phyloP scores from a whole-genome alignment of 2,888 invertebrate genomes.

The Lithophane leautieri region DNA sequence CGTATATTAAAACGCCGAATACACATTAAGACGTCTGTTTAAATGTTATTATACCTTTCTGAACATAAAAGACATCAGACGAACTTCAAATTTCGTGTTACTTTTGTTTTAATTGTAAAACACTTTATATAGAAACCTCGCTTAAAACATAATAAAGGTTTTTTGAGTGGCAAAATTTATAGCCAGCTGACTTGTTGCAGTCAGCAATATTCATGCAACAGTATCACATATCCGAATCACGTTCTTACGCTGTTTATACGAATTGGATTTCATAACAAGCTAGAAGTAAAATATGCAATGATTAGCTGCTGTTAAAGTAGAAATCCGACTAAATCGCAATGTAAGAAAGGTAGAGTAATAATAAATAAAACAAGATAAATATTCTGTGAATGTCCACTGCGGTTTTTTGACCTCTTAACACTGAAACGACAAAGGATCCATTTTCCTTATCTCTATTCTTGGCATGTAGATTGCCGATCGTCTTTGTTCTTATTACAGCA shows the following conservation, averaged over 20 bases:
- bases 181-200: slow-evolving; percentile 38
- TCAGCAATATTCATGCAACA: slow-evolving; percentile 42
- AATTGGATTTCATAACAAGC: slow-evolving; percentile 61
- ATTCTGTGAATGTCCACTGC: slow-evolving; percentile 26
- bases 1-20: slow-evolving; percentile 41
- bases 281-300: slow-evolving; percentile 22
- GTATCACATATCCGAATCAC: slow-evolving; percentile 63
- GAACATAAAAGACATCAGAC: slow-evolving; percentile 10
- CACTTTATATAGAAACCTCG: background rate
- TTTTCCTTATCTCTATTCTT: slow-evolving; percentile 39
- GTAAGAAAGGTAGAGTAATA: slow-evolving; percentile 9
- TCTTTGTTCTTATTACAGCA: slow-evolving; percentile 27
- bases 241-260: slow-evolving; percentile 46
- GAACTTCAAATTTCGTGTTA: background rate
- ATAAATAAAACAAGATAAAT: slow-evolving; percentile 26
- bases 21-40: slow-evolving; percentile 36
- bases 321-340: slow-evolving; percentile 1
- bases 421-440: slow-evolving; percentile 23
- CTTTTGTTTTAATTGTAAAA: slow-evolving; percentile 8
- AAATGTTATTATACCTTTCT: slow-evolving; percentile 27
- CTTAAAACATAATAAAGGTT: background rate
- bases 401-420: slow-evolving; percentile 37
- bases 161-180: slow-evolving; percentile 21
- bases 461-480: slow-evolving; percentile 28
- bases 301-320: slow-evolving; percentile 39